Conservation (phyloP, 1,140 invertebrate genomes). For the Geopemphigus sp. region DNA sequence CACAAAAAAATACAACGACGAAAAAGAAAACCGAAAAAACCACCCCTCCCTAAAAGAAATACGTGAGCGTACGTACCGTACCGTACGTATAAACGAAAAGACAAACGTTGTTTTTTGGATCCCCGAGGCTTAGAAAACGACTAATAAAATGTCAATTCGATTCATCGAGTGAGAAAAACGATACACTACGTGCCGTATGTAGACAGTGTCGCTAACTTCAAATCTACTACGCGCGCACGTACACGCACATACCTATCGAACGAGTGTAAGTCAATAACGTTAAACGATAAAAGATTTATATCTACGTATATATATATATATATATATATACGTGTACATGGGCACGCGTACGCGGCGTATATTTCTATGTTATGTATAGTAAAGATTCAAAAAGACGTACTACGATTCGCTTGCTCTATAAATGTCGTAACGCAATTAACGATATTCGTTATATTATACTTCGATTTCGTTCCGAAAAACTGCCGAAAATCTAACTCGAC, state of each 20-base stretch:
- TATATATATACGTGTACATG: background rate
- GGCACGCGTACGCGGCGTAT: background rate
- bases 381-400: conserved; percentile 21
- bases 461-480: conserved; percentile 17
- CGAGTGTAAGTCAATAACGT: conserved; percentile 1
- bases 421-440: conserved; percentile 14
- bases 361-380: background rate
- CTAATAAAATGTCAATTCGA: background rate
- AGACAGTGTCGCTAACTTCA: background rate
- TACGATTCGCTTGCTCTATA: conserved; percentile 9
- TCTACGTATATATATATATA: background rate
- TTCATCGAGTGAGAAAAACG: background rate
- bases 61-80: no score
- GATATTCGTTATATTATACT: conserved; percentile 9
- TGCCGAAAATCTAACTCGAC: conserved; percentile 35
- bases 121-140: background rate
- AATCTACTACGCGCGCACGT: background rate
- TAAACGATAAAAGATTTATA: background rate
- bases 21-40: no score
- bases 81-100: no score
- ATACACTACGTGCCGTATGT: background rate
- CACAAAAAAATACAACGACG: background rate
- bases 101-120: conserved; percentile 17
- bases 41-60: no score
- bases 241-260: background rate